phyloP scores from a whole-genome alignment of 2,888 invertebrate genomes.

The Scaptomyza flava region DNA sequence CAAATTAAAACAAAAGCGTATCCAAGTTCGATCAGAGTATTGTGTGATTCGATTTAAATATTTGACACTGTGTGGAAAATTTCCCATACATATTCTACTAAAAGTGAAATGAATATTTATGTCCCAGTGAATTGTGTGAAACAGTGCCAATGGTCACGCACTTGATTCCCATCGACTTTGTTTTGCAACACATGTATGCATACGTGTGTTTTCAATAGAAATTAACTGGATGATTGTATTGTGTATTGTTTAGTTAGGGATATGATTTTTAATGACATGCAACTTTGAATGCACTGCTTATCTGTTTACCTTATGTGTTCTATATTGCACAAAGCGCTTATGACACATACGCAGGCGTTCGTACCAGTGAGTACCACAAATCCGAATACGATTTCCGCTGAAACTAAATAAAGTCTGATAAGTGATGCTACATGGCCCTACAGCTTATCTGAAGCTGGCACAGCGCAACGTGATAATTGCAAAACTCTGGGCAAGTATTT shows the following conservation, averaged over 20 bases:
- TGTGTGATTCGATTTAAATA: background rate
- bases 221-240: background rate
- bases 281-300: constrained; percentile 19
- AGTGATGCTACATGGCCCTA: constrained; percentile 18
- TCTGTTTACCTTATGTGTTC: constrained; percentile 1
- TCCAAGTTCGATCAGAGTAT: background rate
- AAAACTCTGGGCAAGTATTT: constrained; percentile 22
- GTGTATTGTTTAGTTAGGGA: background rate
- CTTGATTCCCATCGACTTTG: constrained; percentile 14
- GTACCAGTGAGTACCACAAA: constrained; percentile 12
- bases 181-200: background rate
- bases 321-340: constrained; percentile 6
- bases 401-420: constrained; percentile 25
- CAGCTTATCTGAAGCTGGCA: constrained; percentile 36
- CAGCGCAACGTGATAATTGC: constrained; percentile 49
- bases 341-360: constrained; percentile 2
- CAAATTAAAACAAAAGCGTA: background rate
- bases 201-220: constrained; percentile 5
- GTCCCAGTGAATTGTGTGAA: background rate
- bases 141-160: constrained; percentile 33
- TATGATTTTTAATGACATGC: background rate
- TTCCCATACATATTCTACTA: background rate
- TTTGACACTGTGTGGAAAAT: background rate
- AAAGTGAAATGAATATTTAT: constrained; percentile 10
- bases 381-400: constrained; percentile 34